Conservation (phyloP, 2,113 vertebrate species). For the Heteronetta atricapilla region DNA sequence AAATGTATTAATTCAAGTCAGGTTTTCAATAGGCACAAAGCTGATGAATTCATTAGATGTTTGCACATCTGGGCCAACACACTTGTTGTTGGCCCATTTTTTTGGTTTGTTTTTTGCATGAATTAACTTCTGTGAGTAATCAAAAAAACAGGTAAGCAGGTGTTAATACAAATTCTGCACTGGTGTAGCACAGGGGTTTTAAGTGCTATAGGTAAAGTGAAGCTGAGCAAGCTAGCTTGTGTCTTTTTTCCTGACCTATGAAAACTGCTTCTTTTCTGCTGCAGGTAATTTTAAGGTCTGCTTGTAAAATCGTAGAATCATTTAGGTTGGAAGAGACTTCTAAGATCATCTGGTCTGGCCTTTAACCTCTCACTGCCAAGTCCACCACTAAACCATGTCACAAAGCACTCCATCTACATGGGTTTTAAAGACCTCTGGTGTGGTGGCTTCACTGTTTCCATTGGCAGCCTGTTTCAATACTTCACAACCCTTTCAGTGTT, state of each 20-base stretch:
- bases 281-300: not conserved
- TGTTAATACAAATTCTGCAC: conserved; percentile 1
- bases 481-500: no score
- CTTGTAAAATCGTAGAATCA: not conserved
- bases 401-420: no score
- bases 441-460: no score
- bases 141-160: not conserved
- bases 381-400: no score
- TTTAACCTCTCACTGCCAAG: no score
- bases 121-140: not conserved
- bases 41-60: not conserved
- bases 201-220: not conserved
- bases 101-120: not conserved
- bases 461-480: no score
- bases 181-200: not conserved
- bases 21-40: not conserved
- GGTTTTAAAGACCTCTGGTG: no score
- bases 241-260: not conserved
- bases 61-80: not conserved
- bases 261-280: not conserved
- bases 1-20: not conserved
- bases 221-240: not conserved
- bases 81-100: not conserved
- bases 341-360: no score
- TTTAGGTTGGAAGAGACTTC: no score